Evolutionary conservation across 2,797 vertebrate genomes (phyloP).

Genomic region (Channallabes apus): DNA sequence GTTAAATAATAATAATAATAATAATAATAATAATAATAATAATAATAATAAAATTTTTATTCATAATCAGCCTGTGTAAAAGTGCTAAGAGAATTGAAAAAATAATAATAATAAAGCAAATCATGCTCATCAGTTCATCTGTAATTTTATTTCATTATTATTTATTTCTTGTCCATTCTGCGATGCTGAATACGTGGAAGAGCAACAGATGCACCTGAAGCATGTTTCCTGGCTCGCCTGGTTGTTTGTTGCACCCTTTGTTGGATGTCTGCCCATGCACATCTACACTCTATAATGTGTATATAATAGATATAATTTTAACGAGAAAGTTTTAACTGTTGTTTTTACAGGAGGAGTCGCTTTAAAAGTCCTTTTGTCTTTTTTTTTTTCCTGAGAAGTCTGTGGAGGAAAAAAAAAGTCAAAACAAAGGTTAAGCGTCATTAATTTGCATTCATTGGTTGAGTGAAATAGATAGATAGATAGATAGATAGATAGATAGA

Average conservation of each 20-base stretch:
- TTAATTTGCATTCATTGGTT: not conserved
- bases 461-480: not conserved
- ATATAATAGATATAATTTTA: not conserved
- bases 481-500: not conserved
- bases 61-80: not conserved
- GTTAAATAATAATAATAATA: not conserved
- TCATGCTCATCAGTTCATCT: not conserved
- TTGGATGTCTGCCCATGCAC: slow-evolving; percentile 12
- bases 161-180: not conserved
- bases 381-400: too few relatives aligned
- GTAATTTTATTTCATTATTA: not conserved
- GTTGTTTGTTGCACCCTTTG: not conserved
- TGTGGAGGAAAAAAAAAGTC: not conserved
- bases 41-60: not conserved
- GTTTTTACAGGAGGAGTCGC: not conserved
- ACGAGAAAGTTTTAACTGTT: not conserved
- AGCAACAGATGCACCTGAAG: not conserved
- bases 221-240: not conserved
- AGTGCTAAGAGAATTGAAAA: not conserved
- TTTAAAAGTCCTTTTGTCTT: not conserved
- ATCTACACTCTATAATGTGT: not conserved
- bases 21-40: not conserved
- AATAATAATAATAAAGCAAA: not conserved
- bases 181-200: not conserved
- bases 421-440: not conserved